Evolutionary conservation across 2,888 invertebrate genomes (phyloP).

Genomic region (Phengaris alcon): DNA sequence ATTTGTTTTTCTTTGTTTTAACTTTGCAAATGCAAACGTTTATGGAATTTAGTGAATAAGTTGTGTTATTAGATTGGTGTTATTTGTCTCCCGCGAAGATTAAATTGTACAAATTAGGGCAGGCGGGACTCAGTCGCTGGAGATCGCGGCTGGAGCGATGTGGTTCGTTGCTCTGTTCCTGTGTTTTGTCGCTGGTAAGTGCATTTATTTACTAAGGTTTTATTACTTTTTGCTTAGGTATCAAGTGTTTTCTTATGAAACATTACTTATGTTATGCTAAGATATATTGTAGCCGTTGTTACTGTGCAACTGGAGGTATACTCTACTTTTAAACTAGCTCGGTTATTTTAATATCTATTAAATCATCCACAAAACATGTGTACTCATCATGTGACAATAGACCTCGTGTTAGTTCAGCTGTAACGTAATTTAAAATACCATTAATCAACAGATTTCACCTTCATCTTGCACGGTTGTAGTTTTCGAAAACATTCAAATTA

Average conservation of each 20-base stretch:
- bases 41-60: conserved; percentile 33
- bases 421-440: conserved; percentile 30
- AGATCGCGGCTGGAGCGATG: conserved; percentile 46
- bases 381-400: background rate
- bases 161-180: conserved; percentile 51
- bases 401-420: conserved; percentile 26
- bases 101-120: conserved; percentile 57
- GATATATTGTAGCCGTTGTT: background rate
- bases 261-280: background rate
- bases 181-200: conserved; percentile 59
- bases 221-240: background rate
- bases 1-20: background rate
- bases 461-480: conserved; percentile 27
- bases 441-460: conserved; percentile 29
- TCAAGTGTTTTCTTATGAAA: too few species aligned
- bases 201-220: conserved; percentile 17
- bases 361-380: background rate
- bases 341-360: background rate
- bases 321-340: background rate
- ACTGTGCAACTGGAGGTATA: background rate
- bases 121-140: conserved; percentile 51
- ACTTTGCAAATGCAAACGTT: background rate
- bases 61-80: conserved; percentile 43
- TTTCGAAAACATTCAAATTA: conserved; percentile 35
- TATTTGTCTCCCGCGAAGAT: conserved; percentile 54